Percentiles rank a stretch among this genome's conserved stretches.
These are phyloP conservation scores for Periphyllus acericola DNA, from an alignment of 2,888 invertebrate genomes.

Conservation along the genomic window DNA sequence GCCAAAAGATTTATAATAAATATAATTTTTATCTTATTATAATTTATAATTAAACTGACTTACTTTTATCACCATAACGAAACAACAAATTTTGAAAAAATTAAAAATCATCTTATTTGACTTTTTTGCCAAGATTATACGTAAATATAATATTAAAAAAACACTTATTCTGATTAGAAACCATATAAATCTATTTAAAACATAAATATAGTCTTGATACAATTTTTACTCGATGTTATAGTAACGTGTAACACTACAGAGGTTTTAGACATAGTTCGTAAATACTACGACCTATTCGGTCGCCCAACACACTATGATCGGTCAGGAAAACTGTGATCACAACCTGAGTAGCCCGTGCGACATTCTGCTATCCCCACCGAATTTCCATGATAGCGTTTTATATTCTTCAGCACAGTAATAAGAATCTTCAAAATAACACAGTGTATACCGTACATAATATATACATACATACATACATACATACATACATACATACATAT, in stretches of 20 bases:
- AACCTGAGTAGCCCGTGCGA: conserved; percentile 42
- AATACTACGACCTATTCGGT: conserved; percentile 57
- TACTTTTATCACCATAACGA: conserved; percentile 32
- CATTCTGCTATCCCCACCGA: conserved; percentile 57
- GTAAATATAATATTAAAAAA: neutral
- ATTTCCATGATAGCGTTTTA: conserved; percentile 21
- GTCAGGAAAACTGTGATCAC: conserved; percentile 42
- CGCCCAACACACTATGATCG: conserved; percentile 49
- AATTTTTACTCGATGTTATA: neutral
- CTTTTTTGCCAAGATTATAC: neutral
- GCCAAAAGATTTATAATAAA: too few relatives aligned
- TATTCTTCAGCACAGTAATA: conserved; percentile 1
- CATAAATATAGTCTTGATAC: neutral
- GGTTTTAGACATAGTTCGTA: conserved; percentile 37
- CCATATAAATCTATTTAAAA: conserved; percentile 12
- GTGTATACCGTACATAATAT: neutral
- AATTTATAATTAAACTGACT: neutral
- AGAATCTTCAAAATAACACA: conserved; percentile 23
- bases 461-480: too few relatives aligned
- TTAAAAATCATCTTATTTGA: conserved; percentile 48
- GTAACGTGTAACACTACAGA: conserved; percentile 11
- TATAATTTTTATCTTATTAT: neutral
- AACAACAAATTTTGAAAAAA: conserved; percentile 36
- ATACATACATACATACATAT: too few relatives aligned
- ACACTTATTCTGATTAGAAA: conserved; percentile 12